These are phyloP conservation scores for Dermatemys mawii DNA, from an alignment of 2,113 vertebrate genomes.

Conservation along the genomic window DNA sequence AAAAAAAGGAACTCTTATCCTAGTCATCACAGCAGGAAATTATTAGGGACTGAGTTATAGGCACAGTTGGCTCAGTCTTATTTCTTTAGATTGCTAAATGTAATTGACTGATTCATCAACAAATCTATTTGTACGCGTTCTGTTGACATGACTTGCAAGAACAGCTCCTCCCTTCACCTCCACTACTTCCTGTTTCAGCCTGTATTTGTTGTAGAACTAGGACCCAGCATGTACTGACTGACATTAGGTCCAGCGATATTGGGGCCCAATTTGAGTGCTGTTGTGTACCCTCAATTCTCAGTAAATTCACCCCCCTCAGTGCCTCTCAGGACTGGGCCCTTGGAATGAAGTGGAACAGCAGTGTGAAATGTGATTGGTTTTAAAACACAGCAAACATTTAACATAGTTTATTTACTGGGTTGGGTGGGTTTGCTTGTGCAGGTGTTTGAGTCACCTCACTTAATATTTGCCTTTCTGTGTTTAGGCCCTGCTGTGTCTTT, in stretches of 20 bases:
- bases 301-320: not conserved
- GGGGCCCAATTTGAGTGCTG: not conserved
- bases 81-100: not conserved
- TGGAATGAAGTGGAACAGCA: constrained; percentile 24
- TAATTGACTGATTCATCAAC: too few species aligned
- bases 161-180: not conserved
- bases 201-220: not conserved
- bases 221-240: not conserved
- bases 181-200: not conserved
- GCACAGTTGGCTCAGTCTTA: not conserved
- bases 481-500: constrained; percentile 2
- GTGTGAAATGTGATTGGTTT: constrained; percentile 54
- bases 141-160: not conserved
- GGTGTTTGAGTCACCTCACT: constrained; percentile 36
- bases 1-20: not conserved
- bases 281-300: not conserved
- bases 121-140: fast-evolving
- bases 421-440: constrained; percentile 5
- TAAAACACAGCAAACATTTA: constrained; percentile 64
- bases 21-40: not conserved
- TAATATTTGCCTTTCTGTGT: constrained; percentile 65
- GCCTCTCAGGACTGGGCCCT: not conserved
- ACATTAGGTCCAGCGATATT: not conserved
- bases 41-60: not conserved
- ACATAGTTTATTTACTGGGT: constrained; percentile 59